These are phyloP conservation scores for Phodopus roborovskii DNA, from an alignment of 2,113 vertebrate genomes.

Conservation along the genomic window DNA sequence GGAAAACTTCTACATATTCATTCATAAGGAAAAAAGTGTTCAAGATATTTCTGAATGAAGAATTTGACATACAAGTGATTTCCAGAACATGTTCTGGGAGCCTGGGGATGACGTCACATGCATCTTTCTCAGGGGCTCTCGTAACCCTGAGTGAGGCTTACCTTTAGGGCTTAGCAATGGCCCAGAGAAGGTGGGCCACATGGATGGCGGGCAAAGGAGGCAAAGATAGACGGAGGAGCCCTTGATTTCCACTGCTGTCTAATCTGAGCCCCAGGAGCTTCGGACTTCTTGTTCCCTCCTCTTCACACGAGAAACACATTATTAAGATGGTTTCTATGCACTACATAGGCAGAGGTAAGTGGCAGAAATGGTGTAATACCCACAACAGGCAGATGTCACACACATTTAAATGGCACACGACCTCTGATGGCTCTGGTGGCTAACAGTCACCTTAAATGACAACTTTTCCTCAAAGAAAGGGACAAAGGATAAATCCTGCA, in stretches of 20 bases:
- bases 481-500: not conserved
- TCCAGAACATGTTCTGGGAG: not conserved
- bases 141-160: not conserved
- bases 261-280: not conserved
- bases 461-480: not conserved
- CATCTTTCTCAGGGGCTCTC: not conserved
- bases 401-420: not conserved
- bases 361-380: not conserved
- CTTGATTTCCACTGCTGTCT: not conserved
- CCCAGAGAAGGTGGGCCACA: not conserved
- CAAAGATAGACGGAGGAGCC: not conserved
- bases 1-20: slow-evolving; percentile 21
- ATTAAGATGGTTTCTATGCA: not conserved
- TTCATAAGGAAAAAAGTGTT: not conserved
- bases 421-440: not conserved
- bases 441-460: slow-evolving; percentile 20
- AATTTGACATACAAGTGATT: slow-evolving; percentile 27
- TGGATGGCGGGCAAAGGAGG: not conserved
- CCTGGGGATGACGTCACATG: not conserved
- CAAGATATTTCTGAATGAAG: slow-evolving; percentile 3
- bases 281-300: slow-evolving; percentile 16
- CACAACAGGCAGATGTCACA: not conserved
- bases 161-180: not conserved
- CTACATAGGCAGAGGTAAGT: not conserved
- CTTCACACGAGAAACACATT: not conserved